Evolutionary conservation across 2,113 vertebrate genomes (phyloP).

Genomic region (Serinus canaria): DNA sequence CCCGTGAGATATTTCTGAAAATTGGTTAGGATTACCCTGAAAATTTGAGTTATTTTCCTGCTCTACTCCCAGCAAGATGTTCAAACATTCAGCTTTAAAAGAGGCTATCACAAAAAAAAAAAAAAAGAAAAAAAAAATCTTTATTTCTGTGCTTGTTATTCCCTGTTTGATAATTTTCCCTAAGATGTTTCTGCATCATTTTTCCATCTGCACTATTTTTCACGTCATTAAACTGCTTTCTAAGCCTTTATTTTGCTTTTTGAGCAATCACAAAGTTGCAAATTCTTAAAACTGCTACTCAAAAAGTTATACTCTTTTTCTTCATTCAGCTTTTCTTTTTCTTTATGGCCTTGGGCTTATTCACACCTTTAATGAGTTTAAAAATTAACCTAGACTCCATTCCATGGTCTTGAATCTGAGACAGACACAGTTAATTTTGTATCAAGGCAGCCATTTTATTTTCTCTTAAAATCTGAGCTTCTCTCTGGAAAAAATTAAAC

Average conservation of each 20-base stretch:
- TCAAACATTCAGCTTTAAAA: background rate
- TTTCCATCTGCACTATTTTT: background rate
- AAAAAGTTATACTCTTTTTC: background rate
- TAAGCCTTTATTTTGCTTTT: background rate
- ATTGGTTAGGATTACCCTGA: background rate
- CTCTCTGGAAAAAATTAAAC: background rate
- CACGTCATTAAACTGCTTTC: background rate
- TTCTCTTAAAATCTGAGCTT: background rate
- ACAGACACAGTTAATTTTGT: background rate
- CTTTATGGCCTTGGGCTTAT: background rate
- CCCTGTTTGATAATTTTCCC: background rate
- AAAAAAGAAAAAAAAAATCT: background rate
- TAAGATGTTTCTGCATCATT: background rate
- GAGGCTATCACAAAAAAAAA: background rate
- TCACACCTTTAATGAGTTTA: background rate
- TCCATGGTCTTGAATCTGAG: background rate
- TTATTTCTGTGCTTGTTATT: background rate
- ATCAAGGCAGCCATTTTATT: background rate
- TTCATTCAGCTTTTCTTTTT: background rate
- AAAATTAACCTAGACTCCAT: background rate
- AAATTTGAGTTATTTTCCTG: background rate
- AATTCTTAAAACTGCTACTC: background rate
- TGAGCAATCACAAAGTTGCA: background rate
- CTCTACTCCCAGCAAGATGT: background rate
- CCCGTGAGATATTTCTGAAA: background rate